Percentiles rank a stretch among this genome's conserved stretches.
These are phyloP conservation scores for Baronia brevicornis DNA, from an alignment of 2,888 invertebrate genomes.

Conservation along the genomic window DNA sequence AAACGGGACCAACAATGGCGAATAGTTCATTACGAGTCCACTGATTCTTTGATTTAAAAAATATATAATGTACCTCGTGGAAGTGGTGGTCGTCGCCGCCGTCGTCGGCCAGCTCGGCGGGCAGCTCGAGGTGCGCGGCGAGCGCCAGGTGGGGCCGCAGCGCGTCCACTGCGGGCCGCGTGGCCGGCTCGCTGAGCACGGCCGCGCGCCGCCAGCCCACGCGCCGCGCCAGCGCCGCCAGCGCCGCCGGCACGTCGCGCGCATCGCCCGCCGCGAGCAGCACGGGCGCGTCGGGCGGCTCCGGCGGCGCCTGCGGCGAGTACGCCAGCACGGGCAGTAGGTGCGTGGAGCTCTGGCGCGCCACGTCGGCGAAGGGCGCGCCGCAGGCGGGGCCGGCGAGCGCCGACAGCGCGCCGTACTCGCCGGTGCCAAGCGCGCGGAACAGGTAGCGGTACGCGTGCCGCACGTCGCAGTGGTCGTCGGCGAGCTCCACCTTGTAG, in stretches of 20 bases:
- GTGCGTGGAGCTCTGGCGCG: slow-evolving; percentile 42
- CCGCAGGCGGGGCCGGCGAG: slow-evolving; percentile 57
- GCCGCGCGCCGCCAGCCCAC: slow-evolving; percentile 45
- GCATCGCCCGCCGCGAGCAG: slow-evolving; percentile 30
- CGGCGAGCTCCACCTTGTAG: slow-evolving; percentile 44
- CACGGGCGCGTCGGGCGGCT: slow-evolving; percentile 24
- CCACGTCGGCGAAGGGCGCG: slow-evolving; percentile 47
- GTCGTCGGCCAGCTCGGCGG: slow-evolving; percentile 42
- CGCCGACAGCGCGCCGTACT: slow-evolving; percentile 48
- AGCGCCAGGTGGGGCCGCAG: slow-evolving; percentile 35
- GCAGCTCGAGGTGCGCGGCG: slow-evolving; percentile 40
- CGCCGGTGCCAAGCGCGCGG: slow-evolving; percentile 42
- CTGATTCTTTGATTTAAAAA: neutral
- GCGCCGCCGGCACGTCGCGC: slow-evolving; percentile 40
- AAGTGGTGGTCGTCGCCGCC: slow-evolving; percentile 31
- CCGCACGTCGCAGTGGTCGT: slow-evolving; percentile 48
- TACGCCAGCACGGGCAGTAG: slow-evolving; percentile 50
- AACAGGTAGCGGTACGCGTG: slow-evolving; percentile 47
- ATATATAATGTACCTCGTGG: slow-evolving; percentile 21
- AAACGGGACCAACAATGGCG: too few relatives aligned
- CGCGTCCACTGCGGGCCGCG: slow-evolving; percentile 36
- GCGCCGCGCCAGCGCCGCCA: slow-evolving; percentile 19
- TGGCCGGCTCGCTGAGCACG: slow-evolving; percentile 43
- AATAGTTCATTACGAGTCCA: neutral
- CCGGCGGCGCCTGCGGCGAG: slow-evolving; percentile 39